phyloP scores from a whole-genome alignment of 2,113 vertebrate species.

The Notarius quadriscutis region DNA sequence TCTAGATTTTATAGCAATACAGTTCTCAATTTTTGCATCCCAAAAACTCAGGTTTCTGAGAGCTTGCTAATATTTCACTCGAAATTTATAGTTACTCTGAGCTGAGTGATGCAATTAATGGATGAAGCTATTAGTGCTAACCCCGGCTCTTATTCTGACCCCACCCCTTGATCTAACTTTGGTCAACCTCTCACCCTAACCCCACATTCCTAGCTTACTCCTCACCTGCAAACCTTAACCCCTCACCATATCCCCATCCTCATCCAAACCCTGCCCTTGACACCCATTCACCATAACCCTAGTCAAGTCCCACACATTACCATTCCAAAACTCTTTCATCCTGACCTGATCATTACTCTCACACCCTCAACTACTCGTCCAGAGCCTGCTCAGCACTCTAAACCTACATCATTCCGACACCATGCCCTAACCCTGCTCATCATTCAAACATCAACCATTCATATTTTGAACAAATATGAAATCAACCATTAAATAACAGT shows the following conservation, averaged over 20 bases:
- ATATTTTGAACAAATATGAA: background rate
- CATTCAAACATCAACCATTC: background rate
- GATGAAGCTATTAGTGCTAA: background rate
- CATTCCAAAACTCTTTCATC: background rate
- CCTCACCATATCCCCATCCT: background rate
- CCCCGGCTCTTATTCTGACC: background rate
- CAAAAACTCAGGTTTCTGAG: slow-evolving; percentile 48
- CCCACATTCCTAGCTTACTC: background rate
- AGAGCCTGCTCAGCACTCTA: background rate
- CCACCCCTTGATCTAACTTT: background rate
- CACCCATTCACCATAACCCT: background rate
- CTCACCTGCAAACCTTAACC: background rate
- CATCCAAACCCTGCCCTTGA: background rate
- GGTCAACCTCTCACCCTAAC: background rate
- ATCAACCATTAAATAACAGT: background rate
- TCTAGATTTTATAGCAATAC: slow-evolving; percentile 30
- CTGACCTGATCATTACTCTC: background rate
- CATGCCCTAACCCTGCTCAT: background rate
- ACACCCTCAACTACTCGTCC: background rate
- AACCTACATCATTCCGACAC: background rate
- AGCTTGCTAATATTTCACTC: slow-evolving; percentile 44
- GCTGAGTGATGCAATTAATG: background rate
- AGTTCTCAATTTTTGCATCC: slow-evolving; percentile 19
- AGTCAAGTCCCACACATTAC: background rate
- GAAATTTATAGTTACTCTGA: background rate